phyloP scores from a whole-genome alignment of 2,113 vertebrate genomes.

The Cranoglanis bouderius region DNA sequence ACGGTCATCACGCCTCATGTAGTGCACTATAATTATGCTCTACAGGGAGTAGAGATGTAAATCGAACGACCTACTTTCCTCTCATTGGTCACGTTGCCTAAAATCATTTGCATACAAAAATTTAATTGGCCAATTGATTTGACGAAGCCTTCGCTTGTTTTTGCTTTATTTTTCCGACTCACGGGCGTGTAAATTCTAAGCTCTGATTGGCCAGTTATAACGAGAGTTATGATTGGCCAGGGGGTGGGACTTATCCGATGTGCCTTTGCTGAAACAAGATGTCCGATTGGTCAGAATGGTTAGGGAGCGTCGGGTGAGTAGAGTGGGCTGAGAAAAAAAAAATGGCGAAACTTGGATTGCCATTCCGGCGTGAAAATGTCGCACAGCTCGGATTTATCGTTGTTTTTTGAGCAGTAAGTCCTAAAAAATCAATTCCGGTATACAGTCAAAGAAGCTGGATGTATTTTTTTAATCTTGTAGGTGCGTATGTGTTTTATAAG shows the following conservation, averaged over 20 bases:
- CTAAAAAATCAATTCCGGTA: background rate
- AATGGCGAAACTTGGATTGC: constrained; percentile 58
- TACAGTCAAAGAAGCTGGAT: no score
- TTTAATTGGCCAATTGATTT: background rate
- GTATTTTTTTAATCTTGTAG: background rate
- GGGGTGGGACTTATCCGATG: no score
- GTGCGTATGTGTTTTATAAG: background rate
- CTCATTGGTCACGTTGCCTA: background rate
- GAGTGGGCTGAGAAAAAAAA: background rate
- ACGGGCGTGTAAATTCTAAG: background rate
- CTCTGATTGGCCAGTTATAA: background rate
- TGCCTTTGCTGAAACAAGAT: background rate
- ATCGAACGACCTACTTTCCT: background rate
- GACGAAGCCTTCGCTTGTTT: background rate
- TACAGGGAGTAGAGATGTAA: background rate
- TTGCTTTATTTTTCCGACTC: background rate
- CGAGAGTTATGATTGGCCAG: background rate
- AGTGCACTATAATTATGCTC: background rate
- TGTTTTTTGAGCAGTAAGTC: constrained; percentile 3
- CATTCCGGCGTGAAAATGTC: constrained; percentile 60
- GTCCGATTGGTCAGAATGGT: constrained; percentile 13
- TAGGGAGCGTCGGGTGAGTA: background rate
- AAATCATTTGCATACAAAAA: background rate
- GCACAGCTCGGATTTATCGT: background rate
- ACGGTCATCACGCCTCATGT: background rate